These are phyloP conservation scores for Hydractinia echinata DNA, from an alignment of 30 jellyfish, hydroid and myxozoan genomes.

Conservation along the genomic window DNA sequence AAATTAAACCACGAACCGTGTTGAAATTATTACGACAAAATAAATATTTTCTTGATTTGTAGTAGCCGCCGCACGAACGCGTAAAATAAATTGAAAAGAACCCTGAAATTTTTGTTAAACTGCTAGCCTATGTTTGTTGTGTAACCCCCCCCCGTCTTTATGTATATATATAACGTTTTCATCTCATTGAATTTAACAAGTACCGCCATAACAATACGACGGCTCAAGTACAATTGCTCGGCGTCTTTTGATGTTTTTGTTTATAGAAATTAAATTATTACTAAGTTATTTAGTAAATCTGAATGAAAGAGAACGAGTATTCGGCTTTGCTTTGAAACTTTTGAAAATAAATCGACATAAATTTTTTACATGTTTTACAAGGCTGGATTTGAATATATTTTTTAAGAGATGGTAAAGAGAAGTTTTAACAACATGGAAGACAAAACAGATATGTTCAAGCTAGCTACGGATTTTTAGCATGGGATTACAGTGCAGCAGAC, in stretches of 20 bases:
- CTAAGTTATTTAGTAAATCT: constrained; percentile 9
- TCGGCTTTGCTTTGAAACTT: constrained; percentile 17
- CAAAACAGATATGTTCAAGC: not conserved
- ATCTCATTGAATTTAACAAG: constrained; percentile 10
- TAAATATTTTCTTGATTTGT: too few species aligned
- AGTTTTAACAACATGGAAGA: constrained; percentile 10
- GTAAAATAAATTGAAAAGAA: too few species aligned
- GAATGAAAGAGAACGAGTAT: constrained; percentile 13
- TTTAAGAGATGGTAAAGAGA: not conserved
- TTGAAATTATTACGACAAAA: too few species aligned
- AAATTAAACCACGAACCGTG: too few species aligned
- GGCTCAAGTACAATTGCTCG: constrained; percentile 9
- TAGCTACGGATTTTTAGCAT: not conserved
- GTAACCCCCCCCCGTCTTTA: too few species aligned
- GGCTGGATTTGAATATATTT: not conserved
- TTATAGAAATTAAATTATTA: constrained; percentile 5
- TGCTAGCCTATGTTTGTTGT: too few species aligned
- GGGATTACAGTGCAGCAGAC: constrained; percentile 33
- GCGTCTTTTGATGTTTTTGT: constrained; percentile 9
- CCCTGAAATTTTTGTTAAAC: too few species aligned
- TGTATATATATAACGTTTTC: not conserved
- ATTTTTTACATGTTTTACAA: not conserved
- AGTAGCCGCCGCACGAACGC: too few species aligned
- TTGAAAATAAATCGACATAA: constrained; percentile 12
- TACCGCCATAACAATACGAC: constrained; percentile 16